Percentiles rank a stretch among this genome's conserved stretches.
These are phyloP conservation scores for Leucoptera coffeella DNA, from an alignment of 2,888 invertebrate species.

Conservation along the genomic window DNA sequence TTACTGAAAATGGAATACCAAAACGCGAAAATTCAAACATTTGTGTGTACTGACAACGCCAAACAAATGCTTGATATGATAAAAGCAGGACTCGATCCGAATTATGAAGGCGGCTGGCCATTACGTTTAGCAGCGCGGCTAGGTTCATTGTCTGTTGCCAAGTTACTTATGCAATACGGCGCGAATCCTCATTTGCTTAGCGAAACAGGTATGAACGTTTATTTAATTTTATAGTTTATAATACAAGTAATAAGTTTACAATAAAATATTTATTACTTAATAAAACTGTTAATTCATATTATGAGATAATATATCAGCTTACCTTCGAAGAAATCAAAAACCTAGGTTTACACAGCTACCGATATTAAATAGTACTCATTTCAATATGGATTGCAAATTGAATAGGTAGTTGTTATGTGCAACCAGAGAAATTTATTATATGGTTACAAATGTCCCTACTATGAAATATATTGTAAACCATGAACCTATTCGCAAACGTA, in stretches of 20 bases:
- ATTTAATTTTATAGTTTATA: too few relatives aligned
- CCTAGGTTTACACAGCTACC: too few relatives aligned
- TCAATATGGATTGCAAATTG: too few relatives aligned
- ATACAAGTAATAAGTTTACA: neutral
- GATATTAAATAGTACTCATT: too few relatives aligned
- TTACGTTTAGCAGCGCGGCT: conserved; percentile 32
- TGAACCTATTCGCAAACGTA: too few relatives aligned
- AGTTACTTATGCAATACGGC: conserved; percentile 24
- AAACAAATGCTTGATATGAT: conserved; percentile 19
- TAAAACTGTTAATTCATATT: too few relatives aligned
- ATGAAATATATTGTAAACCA: too few relatives aligned
- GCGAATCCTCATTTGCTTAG: conserved; percentile 35
- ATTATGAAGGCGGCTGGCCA: conserved; percentile 37
- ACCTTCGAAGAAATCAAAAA: too few relatives aligned
- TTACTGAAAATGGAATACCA: conserved; percentile 16
- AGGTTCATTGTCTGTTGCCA: conserved; percentile 23
- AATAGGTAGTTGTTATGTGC: too few relatives aligned
- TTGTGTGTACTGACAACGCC: conserved; percentile 19
- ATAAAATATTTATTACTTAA: neutral
- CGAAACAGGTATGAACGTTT: conserved; percentile 28
- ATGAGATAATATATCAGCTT: too few relatives aligned
- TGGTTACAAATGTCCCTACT: too few relatives aligned
- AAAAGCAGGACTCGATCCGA: conserved; percentile 26
- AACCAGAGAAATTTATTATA: too few relatives aligned
- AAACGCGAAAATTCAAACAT: conserved; percentile 15